Evolutionary conservation across 2,113 vertebrate species (phyloP).

Genomic region (Salvelinus alpinus): DNA sequence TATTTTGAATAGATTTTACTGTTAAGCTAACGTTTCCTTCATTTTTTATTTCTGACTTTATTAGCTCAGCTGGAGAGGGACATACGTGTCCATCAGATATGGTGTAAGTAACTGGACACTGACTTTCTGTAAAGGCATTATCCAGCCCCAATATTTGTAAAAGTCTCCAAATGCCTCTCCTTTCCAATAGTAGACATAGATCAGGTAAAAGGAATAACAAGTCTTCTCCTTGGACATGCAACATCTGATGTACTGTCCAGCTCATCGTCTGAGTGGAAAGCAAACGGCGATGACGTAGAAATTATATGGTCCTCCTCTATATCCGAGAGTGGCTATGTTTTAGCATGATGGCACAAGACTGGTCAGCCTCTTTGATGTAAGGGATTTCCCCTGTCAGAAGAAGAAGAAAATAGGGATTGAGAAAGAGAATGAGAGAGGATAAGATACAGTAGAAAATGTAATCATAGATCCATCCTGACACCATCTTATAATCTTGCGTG

Average conservation of each 20-base stretch:
- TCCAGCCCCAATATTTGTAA: constrained; percentile 68
- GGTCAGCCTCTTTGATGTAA: constrained; percentile 87
- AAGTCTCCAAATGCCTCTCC: constrained; percentile 74
- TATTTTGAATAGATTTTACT: constrained; percentile 50
- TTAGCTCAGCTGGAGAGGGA: constrained; percentile 75
- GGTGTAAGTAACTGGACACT: constrained; percentile 76
- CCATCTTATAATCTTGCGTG: too few relatives aligned
- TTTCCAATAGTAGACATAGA: constrained; percentile 65
- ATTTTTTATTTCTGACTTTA: constrained; percentile 61
- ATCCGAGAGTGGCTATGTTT: constrained; percentile 69
- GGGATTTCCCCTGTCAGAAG: constrained; percentile 83
- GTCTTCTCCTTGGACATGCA: constrained; percentile 90
- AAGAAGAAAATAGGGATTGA: constrained; percentile 51
- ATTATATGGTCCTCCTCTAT: constrained; percentile 79
- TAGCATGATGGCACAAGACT: constrained; percentile 84
- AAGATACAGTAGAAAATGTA: neutral
- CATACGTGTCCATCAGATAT: constrained; percentile 74
- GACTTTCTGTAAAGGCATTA: constrained; percentile 66
- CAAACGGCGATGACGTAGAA: constrained; percentile 76
- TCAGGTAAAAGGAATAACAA: constrained; percentile 59
- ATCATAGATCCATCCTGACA: too few relatives aligned
- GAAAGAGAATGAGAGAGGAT: neutral
- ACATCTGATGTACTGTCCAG: constrained; percentile 82
- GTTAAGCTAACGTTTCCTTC: constrained; percentile 47
- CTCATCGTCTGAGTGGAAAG: constrained; percentile 77